Base-by-base conservation (phyloP, 2,797 vertebrate genomes). In the Ctenopoma kingsleyae region DNA sequence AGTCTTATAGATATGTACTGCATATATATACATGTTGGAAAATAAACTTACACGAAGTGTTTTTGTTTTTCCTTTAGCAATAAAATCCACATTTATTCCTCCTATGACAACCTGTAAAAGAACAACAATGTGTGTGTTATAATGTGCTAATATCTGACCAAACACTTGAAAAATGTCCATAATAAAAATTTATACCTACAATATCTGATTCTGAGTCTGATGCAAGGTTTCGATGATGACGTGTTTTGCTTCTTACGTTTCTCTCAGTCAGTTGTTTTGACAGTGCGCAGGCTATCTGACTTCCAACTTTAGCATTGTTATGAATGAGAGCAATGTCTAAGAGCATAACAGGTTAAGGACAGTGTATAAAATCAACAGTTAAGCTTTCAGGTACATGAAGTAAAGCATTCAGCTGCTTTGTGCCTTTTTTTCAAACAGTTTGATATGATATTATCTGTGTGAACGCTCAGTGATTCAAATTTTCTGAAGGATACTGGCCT, bases 231-330 rank as follows among this genome's bases (percentile, higher is more conserved):
- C 66, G 56, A 36, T 36, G 13, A 49, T 22, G 67, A 20, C 12
- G 63, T 48, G 36, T 41, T 40, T 72, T 46, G 9, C 2, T 4
- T 54, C 48, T 62, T 17, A 61, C 36, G 46, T 35, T 67, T 55
- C 48, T 84, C 25, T 74, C 50, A 23, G 74, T 69, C 20, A 4
- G 71, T 40, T 55, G 80, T 55, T 92, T 88, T 62, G 92, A 94
- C 60, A 98, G 89, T 5, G 94, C 95, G 20, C 95, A 93, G 8
- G 96, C 95, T 75, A 98, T 96, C 67, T 94, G 91, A 73, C 96
- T 95, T 77, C 96, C 97, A 67, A 97, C 95, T 76, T 72, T 94
- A 27, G 97, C 96, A 1, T 98, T 98, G 78, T 97, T 98, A 74
- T 91, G 92, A 84, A 98, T 96, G 19, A 98, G 92, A 67, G 96